A percentile compares a stretch with the other conserved stretches of the same genome.
Evolutionary conservation across 2,797 vertebrate species (phyloP).

Genomic region (Rhynchonycteris naso): DNA sequence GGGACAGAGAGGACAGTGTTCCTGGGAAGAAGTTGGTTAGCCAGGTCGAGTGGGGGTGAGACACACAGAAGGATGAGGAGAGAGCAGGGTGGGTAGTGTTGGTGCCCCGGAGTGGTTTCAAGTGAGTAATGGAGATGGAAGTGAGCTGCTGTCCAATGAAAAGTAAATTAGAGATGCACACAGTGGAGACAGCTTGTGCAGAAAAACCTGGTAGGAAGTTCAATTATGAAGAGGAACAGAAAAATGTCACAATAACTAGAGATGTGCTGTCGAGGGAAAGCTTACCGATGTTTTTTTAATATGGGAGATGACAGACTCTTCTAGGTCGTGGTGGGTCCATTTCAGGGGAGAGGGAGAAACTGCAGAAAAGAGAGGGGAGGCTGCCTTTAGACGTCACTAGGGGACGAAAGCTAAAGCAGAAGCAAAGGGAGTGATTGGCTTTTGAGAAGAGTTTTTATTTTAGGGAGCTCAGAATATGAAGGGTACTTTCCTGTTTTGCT

Average conservation of each 20-base stretch:
- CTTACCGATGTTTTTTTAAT: neutral
- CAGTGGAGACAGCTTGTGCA: neutral
- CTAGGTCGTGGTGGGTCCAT: neutral
- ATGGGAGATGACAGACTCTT: neutral
- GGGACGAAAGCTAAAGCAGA: neutral
- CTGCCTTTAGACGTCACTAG: conserved; percentile 11
- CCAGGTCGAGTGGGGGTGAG: neutral
- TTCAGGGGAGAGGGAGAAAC: neutral
- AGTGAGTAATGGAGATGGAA: neutral
- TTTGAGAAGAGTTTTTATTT: neutral
- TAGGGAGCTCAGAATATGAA: neutral
- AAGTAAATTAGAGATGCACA: conserved; percentile 25
- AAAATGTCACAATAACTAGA: neutral
- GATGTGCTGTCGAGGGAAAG: neutral
- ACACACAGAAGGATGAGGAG: neutral
- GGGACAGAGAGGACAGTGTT: neutral
- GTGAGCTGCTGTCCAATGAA: neutral
- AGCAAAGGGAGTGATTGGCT: neutral
- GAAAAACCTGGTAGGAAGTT: conserved; percentile 55
- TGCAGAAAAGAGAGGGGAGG: neutral
- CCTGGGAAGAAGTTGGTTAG: neutral
- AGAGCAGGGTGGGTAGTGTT: neutral
- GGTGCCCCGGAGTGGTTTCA: neutral
- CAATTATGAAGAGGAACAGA: conserved; percentile 34
- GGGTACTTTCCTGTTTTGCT: neutral